Evolutionary conservation across 2,113 vertebrate genomes (phyloP), one percentile per base, ranked within the genome.

Genomic region (Amphiprion ocellaris): DNA sequence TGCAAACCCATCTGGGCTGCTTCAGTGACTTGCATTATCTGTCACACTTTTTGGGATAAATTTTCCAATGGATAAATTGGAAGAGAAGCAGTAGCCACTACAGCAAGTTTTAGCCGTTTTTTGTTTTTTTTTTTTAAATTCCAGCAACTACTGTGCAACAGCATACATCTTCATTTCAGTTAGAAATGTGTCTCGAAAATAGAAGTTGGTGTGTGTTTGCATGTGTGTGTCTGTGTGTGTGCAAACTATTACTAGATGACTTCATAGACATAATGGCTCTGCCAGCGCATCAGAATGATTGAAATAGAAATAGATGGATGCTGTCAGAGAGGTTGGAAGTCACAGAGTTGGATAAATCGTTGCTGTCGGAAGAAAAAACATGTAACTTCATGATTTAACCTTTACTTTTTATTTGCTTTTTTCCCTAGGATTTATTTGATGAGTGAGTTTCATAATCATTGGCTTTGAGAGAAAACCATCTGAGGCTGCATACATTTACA

Each of bases 261-360:
- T 63, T 75, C 74, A 86, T 85, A 82, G 72, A 46, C 21, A 50
- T 89, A 82, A 79, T 82, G 53, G 56, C 47, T 77, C 69, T 78
- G 79, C 68, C 58, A 53, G 58, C 76, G 49, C 74, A 79, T 76
- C 76, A 61, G 53, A 72, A 73, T 81, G 82, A 85, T 81, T 87
- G 69, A 87, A 80, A 75, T 81, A 52, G 67, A 77, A 87, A 90
- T 81, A 76, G 37, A 79, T 74, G 76, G 69, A 78, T 71, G 65
- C 54, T 82, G 75, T 82, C 83, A 77, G 70, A 50, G 46, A 70
- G 49, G 78, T 64, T 77, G 58, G 72, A 82, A 81, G 83, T 81
- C 58, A 78, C 44, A 69, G 63, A 54, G 39, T 58, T 77, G 60
- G 68, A 87, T 67, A 77, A 84, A 84, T 82, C 44, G 16, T 72